These are phyloP conservation scores for Balearica regulorum DNA, from an alignment of 2,797 vertebrate species.

Conservation along the genomic window DNA sequence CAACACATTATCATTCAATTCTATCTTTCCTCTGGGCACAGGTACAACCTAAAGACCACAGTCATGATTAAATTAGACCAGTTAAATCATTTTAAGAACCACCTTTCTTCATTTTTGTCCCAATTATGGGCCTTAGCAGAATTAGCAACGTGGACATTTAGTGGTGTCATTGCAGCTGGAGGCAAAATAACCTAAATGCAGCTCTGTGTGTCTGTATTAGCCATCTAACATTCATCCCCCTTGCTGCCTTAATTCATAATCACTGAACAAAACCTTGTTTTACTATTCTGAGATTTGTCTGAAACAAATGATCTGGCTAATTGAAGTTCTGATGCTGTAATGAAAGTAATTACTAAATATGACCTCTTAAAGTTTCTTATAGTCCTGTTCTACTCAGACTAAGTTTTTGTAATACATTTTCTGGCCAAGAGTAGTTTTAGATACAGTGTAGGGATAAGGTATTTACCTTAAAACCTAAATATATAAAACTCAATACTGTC, in stretches of 20 bases:
- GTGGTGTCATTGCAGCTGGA: slow-evolving; percentile 8
- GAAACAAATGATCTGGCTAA: background rate
- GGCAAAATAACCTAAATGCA: slow-evolving; percentile 25
- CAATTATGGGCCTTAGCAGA: background rate
- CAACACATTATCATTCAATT: slow-evolving; percentile 78
- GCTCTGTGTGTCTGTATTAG: background rate
- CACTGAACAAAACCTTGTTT: background rate
- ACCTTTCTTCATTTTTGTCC: slow-evolving; percentile 4
- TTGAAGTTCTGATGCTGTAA: background rate
- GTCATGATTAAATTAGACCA: slow-evolving; percentile 53
- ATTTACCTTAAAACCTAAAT: background rate
- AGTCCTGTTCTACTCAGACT: background rate
- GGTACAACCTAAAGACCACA: slow-evolving; percentile 14
- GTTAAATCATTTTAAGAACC: slow-evolving; percentile 59
- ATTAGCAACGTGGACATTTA: slow-evolving; percentile 26
- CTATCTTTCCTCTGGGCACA: slow-evolving; percentile 71
- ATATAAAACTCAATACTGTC: background rate
- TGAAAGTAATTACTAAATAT: background rate
- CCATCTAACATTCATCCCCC: background rate
- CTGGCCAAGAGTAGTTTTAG: background rate
- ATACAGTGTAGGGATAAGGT: background rate
- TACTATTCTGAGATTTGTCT: background rate
- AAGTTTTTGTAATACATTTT: background rate
- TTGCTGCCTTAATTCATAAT: background rate
- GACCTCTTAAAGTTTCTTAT: background rate